Conservation (phyloP, 2,888 invertebrate genomes). For the Zonitis immaculata region DNA sequence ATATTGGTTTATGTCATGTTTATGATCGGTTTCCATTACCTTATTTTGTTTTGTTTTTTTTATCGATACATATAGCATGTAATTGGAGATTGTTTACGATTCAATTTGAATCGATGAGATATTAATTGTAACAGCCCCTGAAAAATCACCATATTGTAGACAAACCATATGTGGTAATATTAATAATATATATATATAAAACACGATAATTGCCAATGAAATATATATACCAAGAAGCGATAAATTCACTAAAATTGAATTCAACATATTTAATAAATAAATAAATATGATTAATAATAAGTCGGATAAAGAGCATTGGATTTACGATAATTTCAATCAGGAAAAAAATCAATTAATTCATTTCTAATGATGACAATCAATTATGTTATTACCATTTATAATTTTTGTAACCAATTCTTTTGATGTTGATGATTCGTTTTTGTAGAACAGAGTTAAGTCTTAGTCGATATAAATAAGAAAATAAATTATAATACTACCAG, state of each 20-base stretch:
- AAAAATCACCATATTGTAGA: not conserved
- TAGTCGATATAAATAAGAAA: constrained; percentile 12
- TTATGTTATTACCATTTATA: constrained; percentile 10
- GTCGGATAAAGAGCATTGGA: constrained; percentile 2
- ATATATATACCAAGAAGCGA: too few relatives aligned
- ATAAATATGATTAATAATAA: constrained; percentile 10
- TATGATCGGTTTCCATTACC: not conserved
- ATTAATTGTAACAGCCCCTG: not conserved
- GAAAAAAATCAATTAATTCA: constrained; percentile 20
- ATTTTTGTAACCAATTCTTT: not conserved
- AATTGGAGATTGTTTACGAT: constrained; percentile 2
- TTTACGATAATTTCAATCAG: constrained; percentile 21
- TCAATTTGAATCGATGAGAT: not conserved
- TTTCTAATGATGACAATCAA: constrained; percentile 20
- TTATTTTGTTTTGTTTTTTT: too few relatives aligned
- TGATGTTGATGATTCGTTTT: constrained; percentile 8
- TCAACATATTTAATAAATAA: too few relatives aligned
- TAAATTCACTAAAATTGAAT: too few relatives aligned
- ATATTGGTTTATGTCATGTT: not conserved
- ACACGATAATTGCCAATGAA: not conserved
- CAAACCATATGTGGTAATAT: not conserved
- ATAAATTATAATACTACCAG: constrained; percentile 11
- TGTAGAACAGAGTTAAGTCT: constrained; percentile 10
- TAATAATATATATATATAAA: not conserved
- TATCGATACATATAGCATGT: not conserved